These are phyloP conservation scores for Catalaphyllia jardinei DNA, from an alignment of 64 coral and sea anemone genomes.

Conservation along the genomic window DNA sequence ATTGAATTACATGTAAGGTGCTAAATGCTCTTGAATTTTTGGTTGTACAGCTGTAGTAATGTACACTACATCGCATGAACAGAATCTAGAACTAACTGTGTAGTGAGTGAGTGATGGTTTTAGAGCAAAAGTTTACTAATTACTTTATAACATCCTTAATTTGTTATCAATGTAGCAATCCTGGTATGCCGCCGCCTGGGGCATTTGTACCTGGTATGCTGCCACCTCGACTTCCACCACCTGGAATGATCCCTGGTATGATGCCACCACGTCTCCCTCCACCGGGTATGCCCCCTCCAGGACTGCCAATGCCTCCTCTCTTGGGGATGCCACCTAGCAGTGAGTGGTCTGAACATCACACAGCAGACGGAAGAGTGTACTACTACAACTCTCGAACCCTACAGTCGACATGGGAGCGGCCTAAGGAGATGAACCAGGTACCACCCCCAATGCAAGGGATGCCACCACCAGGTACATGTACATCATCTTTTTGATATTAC, in stretches of 20 bases:
- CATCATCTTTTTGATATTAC: neutral
- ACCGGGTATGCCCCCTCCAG: conserved; percentile 38
- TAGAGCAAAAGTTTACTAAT: too few relatives aligned
- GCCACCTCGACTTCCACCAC: conserved; percentile 47
- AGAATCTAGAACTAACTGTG: too few relatives aligned
- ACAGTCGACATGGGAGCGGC: conserved; percentile 76
- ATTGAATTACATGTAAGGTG: too few relatives aligned
- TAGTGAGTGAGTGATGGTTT: too few relatives aligned
- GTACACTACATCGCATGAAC: too few relatives aligned
- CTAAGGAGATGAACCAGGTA: conserved; percentile 68
- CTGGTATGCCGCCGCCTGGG: conserved; percentile 24
- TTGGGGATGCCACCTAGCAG: conserved; percentile 21
- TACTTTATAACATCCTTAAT: neutral
- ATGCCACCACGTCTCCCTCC: conserved; percentile 20
- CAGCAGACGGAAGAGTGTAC: conserved; percentile 69
- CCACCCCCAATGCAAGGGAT: conserved; percentile 41
- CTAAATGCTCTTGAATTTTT: too few relatives aligned
- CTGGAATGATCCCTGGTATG: conserved; percentile 55
- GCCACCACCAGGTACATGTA: conserved; percentile 28
- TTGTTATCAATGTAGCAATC: neutral
- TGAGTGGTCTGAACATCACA: conserved; percentile 81
- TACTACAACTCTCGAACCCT: conserved; percentile 79
- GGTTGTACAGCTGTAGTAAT: too few relatives aligned
- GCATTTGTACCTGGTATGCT: conserved; percentile 12
- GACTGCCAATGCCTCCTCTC: conserved; percentile 7